Percentiles rank a stretch among this genome's conserved stretches.
Conservation (phyloP, 2,888 invertebrate species). For the Eupithecia subumbrata region DNA sequence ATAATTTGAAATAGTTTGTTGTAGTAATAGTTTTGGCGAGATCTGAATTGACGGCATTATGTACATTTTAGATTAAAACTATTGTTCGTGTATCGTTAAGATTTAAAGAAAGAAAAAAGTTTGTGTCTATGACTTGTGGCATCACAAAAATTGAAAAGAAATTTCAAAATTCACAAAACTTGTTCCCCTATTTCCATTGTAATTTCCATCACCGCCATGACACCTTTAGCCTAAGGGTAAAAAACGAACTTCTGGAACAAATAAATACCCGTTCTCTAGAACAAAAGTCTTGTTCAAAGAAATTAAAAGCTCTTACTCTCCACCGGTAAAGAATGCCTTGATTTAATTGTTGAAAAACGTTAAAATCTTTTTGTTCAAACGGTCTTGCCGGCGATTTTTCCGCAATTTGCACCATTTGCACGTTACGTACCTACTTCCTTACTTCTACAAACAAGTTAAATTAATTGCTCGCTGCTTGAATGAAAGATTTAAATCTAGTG, state of each 20-base stretch:
- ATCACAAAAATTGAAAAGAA: background rate
- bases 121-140: background rate
- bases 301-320: conserved; percentile 19
- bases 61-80: too few relatives aligned
- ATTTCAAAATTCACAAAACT: background rate
- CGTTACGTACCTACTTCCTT: conserved; percentile 37
- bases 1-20: too few relatives aligned
- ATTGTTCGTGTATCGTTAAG: too few relatives aligned
- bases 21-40: too few relatives aligned
- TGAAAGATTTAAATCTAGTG: conserved; percentile 51
- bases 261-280: background rate
- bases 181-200: background rate
- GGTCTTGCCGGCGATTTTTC: conserved; percentile 45
- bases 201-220: background rate
- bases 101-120: too few relatives aligned
- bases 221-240: background rate
- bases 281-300: conserved; percentile 10
- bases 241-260: background rate
- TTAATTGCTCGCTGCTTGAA: conserved; percentile 59
- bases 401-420: conserved; percentile 46
- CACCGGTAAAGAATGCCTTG: conserved; percentile 16
- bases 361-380: conserved; percentile 38
- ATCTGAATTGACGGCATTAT: too few relatives aligned
- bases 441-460: conserved; percentile 61
- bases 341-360: conserved; percentile 31